Evolutionary conservation across 92 coral and sea anemone genomes (phyloP).

Genomic region (Umimayanthus chanpuru): DNA sequence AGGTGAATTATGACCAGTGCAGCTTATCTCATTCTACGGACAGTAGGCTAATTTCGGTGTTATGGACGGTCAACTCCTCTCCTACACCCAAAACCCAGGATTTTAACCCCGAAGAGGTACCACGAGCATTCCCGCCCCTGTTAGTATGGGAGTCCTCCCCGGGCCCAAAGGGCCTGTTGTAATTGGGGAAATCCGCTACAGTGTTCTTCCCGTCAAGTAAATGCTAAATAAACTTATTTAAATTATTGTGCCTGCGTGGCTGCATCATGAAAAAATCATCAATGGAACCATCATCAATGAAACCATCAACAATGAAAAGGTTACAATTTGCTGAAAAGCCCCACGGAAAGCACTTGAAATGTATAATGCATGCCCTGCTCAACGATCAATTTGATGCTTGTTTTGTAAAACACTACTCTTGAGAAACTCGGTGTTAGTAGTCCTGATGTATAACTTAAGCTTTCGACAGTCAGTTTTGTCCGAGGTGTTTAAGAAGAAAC

Average conservation of each 20-base stretch:
- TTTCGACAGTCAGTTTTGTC: constrained; percentile 59
- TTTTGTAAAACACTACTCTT: constrained; percentile 37
- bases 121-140: too few relatives aligned
- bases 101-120: too few relatives aligned
- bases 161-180: too few relatives aligned
- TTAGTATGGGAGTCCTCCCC: too few relatives aligned
- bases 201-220: too few relatives aligned
- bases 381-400: constrained; percentile 74
- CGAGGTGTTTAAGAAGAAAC: constrained; percentile 38
- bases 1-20: constrained; percentile 17
- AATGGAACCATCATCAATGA: neutral
- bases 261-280: neutral
- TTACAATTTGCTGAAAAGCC: too few relatives aligned
- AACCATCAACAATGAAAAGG: neutral
- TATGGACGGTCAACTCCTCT: too few relatives aligned
- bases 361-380: constrained; percentile 48
- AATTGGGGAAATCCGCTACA: too few relatives aligned
- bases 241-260: constrained; percentile 34
- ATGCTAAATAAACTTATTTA: too few relatives aligned
- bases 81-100: too few relatives aligned
- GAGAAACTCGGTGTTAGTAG: constrained; percentile 31
- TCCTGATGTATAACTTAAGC: constrained; percentile 46
- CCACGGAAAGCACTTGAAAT: too few relatives aligned
- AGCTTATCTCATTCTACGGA: neutral
- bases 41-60: too few relatives aligned